These are phyloP conservation scores for Fistularia commersonii DNA, from an alignment of 2,797 vertebrate species.

Conservation along the genomic window DNA sequence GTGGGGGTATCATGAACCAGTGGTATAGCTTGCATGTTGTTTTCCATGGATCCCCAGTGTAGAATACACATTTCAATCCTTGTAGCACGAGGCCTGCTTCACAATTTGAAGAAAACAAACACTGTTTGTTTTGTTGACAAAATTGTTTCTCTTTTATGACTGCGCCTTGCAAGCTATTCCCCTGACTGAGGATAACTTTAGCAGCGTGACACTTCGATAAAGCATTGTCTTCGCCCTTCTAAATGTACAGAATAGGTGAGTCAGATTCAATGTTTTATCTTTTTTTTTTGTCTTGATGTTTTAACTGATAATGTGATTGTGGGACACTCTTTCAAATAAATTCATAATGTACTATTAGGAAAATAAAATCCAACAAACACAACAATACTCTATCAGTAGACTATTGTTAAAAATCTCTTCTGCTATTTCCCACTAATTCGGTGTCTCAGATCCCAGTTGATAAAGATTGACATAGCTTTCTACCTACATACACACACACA, in stretches of 20 bases:
- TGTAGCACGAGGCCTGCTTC: constrained; percentile 41
- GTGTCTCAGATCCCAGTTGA: constrained; percentile 21
- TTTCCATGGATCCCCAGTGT: constrained; percentile 17
- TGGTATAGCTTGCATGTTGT: constrained; percentile 27
- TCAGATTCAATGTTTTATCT: too few relatives aligned
- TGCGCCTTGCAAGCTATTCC: constrained; percentile 25
- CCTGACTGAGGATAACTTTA: constrained; percentile 28
- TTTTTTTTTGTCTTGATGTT: too few relatives aligned
- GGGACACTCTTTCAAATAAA: too few relatives aligned
- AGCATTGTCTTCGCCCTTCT: too few relatives aligned
- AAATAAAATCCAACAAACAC: constrained; percentile 2
- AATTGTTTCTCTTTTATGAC: constrained; percentile 57
- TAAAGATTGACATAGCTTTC: constrained; percentile 30
- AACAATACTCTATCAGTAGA: constrained; percentile 8
- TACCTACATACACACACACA: neutral
- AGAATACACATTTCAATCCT: constrained; percentile 27
- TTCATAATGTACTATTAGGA: neutral
- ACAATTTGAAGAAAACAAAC: constrained; percentile 48
- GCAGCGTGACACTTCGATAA: neutral
- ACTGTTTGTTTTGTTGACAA: constrained; percentile 34
- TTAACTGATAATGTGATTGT: too few relatives aligned
- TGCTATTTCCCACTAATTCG: constrained; percentile 41
- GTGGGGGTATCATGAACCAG: too few relatives aligned
- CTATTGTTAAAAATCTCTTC: constrained; percentile 8
- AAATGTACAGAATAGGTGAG: too few relatives aligned